A percentile compares a stretch with the other conserved stretches of the same genome.
These are phyloP conservation scores for Labia minor DNA, from an alignment of 2,888 invertebrate species.

Conservation along the genomic window DNA sequence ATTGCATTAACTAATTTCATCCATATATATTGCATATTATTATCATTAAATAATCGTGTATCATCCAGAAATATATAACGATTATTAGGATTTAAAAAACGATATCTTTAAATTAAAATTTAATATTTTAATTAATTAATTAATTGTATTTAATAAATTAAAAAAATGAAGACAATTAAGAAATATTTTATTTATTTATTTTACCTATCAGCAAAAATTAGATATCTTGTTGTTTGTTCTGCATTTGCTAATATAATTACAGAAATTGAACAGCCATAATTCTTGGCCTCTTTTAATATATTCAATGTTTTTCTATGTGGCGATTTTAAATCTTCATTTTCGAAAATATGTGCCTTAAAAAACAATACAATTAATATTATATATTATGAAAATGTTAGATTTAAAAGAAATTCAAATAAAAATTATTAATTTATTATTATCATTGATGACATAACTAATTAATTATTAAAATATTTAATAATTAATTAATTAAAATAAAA, in stretches of 20 bases:
- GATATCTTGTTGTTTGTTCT: slow-evolving; percentile 50
- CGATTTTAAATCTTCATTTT: slow-evolving; percentile 52
- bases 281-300: slow-evolving; percentile 44
- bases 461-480: no score
- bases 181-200: no score
- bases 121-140: no score
- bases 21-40: slow-evolving; percentile 61
- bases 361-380: no score
- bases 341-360: slow-evolving; percentile 47
- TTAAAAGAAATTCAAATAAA: no score
- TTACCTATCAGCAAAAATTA: slow-evolving; percentile 64
- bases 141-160: no score
- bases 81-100: slow-evolving; percentile 57
- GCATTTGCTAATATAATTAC: slow-evolving; percentile 62
- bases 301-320: slow-evolving; percentile 49
- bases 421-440: no score
- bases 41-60: slow-evolving; percentile 47
- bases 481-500: no score
- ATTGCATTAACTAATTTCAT: slow-evolving; percentile 62
- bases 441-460: no score
- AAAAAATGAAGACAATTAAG: no score
- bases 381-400: no score
- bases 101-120: slow-evolving; percentile 41
- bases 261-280: slow-evolving; percentile 58
- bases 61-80: slow-evolving; percentile 63